Conservation (phyloP, 2,113 vertebrate genomes). For the Callocephalon fimbriatum region DNA sequence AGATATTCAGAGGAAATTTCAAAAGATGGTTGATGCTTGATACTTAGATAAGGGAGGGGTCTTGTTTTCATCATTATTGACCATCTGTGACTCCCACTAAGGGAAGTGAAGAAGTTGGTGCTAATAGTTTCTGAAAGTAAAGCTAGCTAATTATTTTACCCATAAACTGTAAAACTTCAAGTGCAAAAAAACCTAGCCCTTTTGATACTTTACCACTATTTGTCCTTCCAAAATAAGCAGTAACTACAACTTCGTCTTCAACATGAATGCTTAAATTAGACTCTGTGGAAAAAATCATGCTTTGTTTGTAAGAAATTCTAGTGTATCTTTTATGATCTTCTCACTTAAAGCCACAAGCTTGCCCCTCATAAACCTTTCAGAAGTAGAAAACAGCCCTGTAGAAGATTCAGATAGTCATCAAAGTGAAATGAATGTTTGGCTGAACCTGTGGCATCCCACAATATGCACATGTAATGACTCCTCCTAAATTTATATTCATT, state of each 20-base stretch:
- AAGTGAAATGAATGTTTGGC: neutral
- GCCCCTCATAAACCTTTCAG: neutral
- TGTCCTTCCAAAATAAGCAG: neutral
- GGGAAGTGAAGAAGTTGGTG: neutral
- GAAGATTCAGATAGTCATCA: neutral
- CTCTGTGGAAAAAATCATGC: neutral
- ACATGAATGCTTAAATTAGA: neutral
- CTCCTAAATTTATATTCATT: neutral
- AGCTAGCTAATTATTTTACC: neutral
- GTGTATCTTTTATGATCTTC: neutral
- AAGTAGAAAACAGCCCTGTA: neutral
- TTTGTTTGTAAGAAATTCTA: constrained; percentile 1
- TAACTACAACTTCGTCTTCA: neutral
- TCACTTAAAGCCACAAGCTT: neutral
- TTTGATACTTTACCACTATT: neutral
- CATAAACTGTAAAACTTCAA: neutral
- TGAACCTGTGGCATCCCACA: neutral
- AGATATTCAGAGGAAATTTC: neutral
- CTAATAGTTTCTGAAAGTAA: neutral
- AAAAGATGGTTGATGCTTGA: neutral
- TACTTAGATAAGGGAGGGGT: neutral
- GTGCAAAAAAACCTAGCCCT: neutral
- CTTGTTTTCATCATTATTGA: neutral
- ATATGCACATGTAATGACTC: neutral
- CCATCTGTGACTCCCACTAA: neutral